A percentile compares a stretch with the other conserved stretches of the same genome.
Conservation (phyloP, 2,797 vertebrate genomes). For the Micrastur ruficollis region DNA sequence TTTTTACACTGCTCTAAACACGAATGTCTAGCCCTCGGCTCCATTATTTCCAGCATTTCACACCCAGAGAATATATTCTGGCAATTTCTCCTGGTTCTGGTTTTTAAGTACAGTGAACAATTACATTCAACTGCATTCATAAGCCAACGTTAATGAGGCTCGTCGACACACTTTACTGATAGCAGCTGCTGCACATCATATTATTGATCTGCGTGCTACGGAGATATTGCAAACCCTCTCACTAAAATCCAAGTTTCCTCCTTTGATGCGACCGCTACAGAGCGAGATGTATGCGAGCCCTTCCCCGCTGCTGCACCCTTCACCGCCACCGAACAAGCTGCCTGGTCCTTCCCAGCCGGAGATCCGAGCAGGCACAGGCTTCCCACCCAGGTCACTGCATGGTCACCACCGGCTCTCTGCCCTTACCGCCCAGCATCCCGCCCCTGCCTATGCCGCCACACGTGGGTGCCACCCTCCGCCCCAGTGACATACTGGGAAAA, state of each 20-base stretch:
- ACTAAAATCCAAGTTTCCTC: background rate
- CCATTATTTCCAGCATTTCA: background rate
- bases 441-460: background rate
- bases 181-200: background rate
- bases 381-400: accelerated
- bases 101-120: background rate
- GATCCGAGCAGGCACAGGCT: background rate
- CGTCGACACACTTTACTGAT: background rate
- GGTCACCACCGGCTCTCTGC: background rate
- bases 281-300: accelerated
- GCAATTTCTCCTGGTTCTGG: background rate
- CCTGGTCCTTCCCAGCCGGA: background rate
- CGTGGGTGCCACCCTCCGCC: background rate
- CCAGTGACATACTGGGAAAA: background rate
- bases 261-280: background rate
- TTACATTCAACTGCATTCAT: background rate
- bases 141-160: background rate
- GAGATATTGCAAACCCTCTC: background rate
- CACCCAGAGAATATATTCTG: background rate
- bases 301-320: background rate
- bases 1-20: background rate
- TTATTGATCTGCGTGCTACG: background rate
- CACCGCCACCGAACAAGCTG: background rate
- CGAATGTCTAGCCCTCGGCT: background rate
- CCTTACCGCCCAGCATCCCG: background rate